Evolutionary conservation across 2,888 invertebrate genomes (phyloP).

Genomic region (Drosophila anceps): DNA sequence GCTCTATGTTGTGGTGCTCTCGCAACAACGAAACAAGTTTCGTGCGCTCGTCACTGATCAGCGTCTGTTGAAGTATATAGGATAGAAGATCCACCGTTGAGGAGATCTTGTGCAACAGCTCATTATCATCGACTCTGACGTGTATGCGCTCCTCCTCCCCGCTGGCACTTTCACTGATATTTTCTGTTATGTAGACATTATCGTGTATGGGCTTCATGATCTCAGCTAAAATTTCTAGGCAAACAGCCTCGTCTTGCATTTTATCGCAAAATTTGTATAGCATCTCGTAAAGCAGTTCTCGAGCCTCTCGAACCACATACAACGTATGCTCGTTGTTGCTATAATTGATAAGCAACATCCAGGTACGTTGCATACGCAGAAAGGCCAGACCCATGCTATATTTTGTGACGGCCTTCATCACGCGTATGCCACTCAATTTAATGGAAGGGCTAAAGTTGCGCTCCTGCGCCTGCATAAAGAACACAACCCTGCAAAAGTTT

Average conservation of each 20-base stretch:
- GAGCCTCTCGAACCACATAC: conserved; percentile 89
- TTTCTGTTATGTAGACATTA: conserved; percentile 84
- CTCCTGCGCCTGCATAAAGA: conserved; percentile 66
- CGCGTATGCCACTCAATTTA: conserved; percentile 89
- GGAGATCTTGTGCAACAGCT: conserved; percentile 86
- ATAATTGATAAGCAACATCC: conserved; percentile 88
- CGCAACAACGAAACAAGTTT: conserved; percentile 82
- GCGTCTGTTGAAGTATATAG: conserved; percentile 86
- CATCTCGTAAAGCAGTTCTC: conserved; percentile 88
- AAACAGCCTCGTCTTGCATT: conserved; percentile 86
- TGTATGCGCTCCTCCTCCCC: conserved; percentile 74
- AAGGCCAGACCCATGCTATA: conserved; percentile 89
- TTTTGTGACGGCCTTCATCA: conserved; percentile 87
- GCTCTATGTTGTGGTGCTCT: conserved; percentile 81
- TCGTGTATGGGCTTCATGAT: conserved; percentile 88
- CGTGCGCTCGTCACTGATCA: conserved; percentile 85
- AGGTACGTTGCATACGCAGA: conserved; percentile 88
- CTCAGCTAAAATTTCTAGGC: conserved; percentile 87
- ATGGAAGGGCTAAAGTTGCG: conserved; percentile 87
- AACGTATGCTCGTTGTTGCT: conserved; percentile 89
- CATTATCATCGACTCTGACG: conserved; percentile 86
- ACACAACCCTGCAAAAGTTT: conserved; percentile 63
- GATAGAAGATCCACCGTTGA: conserved; percentile 87
- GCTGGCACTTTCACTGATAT: conserved; percentile 14
- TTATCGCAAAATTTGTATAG: conserved; percentile 86